Percentiles rank a stretch among this genome's conserved stretches.
phyloP scores from a whole-genome alignment of 1,140 invertebrate species.

The Myzus persicae region DNA sequence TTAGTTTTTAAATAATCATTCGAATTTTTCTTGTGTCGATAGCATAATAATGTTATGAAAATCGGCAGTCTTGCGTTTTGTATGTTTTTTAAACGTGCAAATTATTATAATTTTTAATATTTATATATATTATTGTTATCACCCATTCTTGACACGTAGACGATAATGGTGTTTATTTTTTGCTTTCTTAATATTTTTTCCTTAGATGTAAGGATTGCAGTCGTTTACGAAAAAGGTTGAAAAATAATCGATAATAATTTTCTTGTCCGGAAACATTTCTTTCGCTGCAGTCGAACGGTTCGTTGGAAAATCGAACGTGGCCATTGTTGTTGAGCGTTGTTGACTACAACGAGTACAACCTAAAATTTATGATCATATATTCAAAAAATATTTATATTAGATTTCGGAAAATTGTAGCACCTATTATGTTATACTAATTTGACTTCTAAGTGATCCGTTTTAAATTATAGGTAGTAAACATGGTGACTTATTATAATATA shows the following conservation, averaged over 20 bases:
- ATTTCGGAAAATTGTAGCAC: not conserved
- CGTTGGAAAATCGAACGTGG: not conserved
- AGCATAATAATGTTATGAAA: too few relatives aligned
- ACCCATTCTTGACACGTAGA: not conserved
- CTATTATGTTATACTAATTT: not conserved
- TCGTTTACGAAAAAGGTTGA: not conserved
- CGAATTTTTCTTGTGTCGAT: not conserved
- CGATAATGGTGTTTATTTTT: not conserved
- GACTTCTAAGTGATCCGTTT: not conserved
- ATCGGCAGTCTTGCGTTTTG: not conserved
- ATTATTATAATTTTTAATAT: conserved; percentile 10
- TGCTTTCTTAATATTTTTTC: not conserved
- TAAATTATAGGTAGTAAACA: not conserved
- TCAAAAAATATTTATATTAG: not conserved
- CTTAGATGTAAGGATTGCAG: not conserved
- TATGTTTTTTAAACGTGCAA: not conserved
- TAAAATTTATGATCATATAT: not conserved
- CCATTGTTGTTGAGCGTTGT: not conserved
- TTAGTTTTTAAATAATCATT: not conserved
- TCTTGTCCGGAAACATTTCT: not conserved
- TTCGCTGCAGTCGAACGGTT: not conserved
- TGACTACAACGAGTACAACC: not conserved
- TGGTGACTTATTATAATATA: not conserved
- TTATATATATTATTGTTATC: not conserved
- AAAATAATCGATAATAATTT: not conserved